Evolutionary conservation across 2,888 invertebrate species (phyloP).

Genomic region (Himalopsyche tibetana): DNA sequence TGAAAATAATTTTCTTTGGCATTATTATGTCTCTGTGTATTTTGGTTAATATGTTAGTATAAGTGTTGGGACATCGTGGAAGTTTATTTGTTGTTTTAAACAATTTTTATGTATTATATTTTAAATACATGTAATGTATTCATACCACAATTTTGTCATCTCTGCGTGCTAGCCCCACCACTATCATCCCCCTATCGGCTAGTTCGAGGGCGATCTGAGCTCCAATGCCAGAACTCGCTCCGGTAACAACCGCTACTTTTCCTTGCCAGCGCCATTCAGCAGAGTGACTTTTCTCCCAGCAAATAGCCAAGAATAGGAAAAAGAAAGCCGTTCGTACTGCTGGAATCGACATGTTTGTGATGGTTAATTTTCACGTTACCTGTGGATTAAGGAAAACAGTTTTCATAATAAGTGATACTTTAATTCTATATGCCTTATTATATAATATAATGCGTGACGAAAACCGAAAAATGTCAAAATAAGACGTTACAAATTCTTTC

Average conservation of each 20-base stretch:
- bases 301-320: not conserved
- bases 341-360: not conserved
- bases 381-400: not conserved
- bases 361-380: not conserved
- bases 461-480: too few relatives aligned
- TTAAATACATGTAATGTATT: too few relatives aligned
- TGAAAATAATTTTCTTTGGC: too few relatives aligned
- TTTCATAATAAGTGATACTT: too few relatives aligned
- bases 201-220: conserved; percentile 54
- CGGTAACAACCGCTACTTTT: conserved; percentile 62
- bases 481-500: too few relatives aligned
- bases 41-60: not conserved
- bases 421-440: too few relatives aligned
- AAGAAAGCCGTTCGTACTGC: not conserved
- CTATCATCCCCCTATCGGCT: conserved; percentile 58
- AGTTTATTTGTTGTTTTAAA: not conserved
- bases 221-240: conserved; percentile 60
- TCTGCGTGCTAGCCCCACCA: conserved; percentile 60
- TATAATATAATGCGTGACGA: too few relatives aligned
- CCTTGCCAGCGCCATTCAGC: conserved; percentile 61
- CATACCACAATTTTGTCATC: conserved; percentile 57
- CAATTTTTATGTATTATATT: too few relatives aligned
- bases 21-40: too few relatives aligned
- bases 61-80: not conserved
- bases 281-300: conserved; percentile 4